Percentiles rank a stretch among this genome's conserved stretches.
phyloP scores from a whole-genome alignment of 2,797 vertebrate species.

The Petrocephalus sullivani region DNA sequence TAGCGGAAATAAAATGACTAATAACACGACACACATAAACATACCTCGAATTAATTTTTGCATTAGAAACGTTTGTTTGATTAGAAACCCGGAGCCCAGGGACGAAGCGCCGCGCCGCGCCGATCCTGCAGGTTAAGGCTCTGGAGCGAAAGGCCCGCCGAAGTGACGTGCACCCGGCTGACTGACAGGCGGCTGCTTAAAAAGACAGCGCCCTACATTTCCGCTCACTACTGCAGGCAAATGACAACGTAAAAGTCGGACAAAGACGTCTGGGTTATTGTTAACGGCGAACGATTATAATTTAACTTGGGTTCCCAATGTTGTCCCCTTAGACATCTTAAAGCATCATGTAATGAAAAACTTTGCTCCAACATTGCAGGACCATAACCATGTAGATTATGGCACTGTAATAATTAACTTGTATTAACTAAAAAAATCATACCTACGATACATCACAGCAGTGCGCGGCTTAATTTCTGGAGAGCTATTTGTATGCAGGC shows the following conservation, averaged over 20 bases:
- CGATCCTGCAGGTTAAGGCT: not conserved
- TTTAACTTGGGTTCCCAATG: not conserved
- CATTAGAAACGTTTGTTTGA: not conserved
- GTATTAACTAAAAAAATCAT: not conserved
- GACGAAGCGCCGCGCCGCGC: not conserved
- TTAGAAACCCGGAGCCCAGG: not conserved
- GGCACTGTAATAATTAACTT: not conserved
- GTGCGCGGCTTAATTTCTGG: no score
- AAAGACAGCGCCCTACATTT: not conserved
- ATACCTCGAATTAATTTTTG: conserved; percentile 7
- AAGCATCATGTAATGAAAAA: not conserved
- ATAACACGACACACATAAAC: not conserved
- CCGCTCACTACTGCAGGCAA: not conserved
- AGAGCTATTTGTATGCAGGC: no score
- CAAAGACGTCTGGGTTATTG: not conserved
- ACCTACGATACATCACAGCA: no score
- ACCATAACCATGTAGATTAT: not conserved
- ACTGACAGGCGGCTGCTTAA: not conserved
- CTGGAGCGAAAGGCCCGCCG: not conserved
- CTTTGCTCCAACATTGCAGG: not conserved
- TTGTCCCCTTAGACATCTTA: not conserved
- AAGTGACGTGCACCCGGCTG: not conserved
- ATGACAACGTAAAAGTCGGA: not conserved
- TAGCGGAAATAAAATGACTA: no score
- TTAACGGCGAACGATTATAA: not conserved